phyloP scores from a whole-genome alignment of 1,140 invertebrate genomes.

The Drosophila bocqueti region DNA sequence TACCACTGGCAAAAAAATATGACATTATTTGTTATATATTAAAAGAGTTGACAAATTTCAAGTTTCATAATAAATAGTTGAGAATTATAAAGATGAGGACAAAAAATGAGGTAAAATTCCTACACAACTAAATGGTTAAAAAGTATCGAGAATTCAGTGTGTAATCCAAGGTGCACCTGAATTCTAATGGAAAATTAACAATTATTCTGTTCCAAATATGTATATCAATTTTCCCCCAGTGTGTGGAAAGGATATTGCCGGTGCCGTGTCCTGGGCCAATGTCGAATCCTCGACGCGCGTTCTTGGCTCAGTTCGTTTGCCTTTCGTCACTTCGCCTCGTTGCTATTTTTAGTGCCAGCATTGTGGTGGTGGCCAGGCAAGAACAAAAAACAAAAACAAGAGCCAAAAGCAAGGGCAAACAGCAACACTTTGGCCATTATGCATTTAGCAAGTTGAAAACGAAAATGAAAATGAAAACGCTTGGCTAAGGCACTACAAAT shows the following conservation, averaged over 20 bases:
- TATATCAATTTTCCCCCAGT: background rate
- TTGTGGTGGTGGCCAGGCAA: constrained; percentile 35
- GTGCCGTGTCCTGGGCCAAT: constrained; percentile 11
- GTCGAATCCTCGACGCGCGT: constrained; percentile 31
- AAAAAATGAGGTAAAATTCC: background rate
- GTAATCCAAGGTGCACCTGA: background rate
- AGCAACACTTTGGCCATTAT: constrained; percentile 48
- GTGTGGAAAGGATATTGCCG: constrained; percentile 9
- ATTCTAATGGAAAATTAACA: background rate
- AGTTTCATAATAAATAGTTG: background rate
- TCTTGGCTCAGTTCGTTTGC: constrained; percentile 51
- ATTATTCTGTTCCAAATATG: background rate
- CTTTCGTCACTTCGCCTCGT: constrained; percentile 46
- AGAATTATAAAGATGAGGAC: background rate
- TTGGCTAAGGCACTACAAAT: constrained; percentile 53
- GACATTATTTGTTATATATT: background rate
- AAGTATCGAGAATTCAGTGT: no score
- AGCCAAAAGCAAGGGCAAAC: constrained; percentile 19
- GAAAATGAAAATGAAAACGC: constrained; percentile 47
- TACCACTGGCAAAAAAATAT: background rate
- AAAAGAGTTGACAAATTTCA: no score
- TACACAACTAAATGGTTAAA: no score
- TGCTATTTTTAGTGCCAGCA: constrained; percentile 54
- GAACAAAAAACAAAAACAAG: constrained; percentile 19
- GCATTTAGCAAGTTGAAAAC: constrained; percentile 57